Percentiles rank a stretch among this genome's conserved stretches.
Evolutionary conservation across 2,113 vertebrate genomes (phyloP).

Genomic region (Dipodomys spectabilis): DNA sequence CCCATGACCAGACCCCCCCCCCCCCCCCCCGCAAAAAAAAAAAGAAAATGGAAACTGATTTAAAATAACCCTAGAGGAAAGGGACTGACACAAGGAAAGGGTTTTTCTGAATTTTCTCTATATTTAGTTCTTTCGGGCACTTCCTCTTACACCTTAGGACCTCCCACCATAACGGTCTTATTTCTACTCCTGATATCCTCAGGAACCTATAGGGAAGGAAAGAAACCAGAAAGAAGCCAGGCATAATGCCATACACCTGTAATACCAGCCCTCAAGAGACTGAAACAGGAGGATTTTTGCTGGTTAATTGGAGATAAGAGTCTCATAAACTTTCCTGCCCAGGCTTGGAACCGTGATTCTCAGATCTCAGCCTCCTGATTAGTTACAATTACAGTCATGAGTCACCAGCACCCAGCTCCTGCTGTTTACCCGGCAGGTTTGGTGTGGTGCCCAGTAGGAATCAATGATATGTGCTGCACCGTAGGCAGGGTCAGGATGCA

Average conservation of each 20-base stretch:
- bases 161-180: background rate
- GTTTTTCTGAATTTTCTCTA: background rate
- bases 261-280: background rate
- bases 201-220: background rate
- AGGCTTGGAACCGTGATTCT: too few species aligned
- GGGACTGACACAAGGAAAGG: background rate
- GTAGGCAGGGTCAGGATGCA: conserved; percentile 81
- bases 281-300: background rate
- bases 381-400: too few species aligned
- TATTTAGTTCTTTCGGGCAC: background rate
- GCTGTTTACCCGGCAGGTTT: conserved; percentile 70
- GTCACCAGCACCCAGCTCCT: background rate
- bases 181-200: background rate
- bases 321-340: too few species aligned
- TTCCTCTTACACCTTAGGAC: background rate
- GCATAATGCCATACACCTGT: background rate
- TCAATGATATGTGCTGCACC: conserved; percentile 23
- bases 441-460: conserved; percentile 8
- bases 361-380: too few species aligned
- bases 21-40: too few species aligned
- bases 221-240: background rate
- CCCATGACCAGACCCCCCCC: too few species aligned
- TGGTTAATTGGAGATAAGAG: too few species aligned
- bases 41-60: background rate
- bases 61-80: background rate